Evolutionary conservation across 2,888 invertebrate genomes (phyloP).

Genomic region (Drosophila heteroneura): DNA sequence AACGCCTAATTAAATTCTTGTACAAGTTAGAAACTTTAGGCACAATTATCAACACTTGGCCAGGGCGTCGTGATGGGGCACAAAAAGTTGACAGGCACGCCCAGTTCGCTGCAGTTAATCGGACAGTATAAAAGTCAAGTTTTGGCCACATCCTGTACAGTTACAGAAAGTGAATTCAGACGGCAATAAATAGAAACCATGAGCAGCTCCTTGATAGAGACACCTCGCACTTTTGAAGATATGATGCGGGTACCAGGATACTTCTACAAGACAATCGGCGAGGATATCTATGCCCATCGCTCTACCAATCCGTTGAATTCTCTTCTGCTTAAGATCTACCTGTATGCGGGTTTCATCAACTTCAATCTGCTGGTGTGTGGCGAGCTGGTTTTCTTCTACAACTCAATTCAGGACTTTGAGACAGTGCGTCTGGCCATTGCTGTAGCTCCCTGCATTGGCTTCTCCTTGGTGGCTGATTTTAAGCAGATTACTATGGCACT

Average conservation of each 20-base stretch:
- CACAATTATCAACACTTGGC: slow-evolving; percentile 74
- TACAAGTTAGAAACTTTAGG: slow-evolving; percentile 56
- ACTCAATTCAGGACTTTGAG: slow-evolving; percentile 65
- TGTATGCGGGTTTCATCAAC: slow-evolving; percentile 71
- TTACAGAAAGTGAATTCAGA: slow-evolving; percentile 1
- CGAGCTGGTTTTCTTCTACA: slow-evolving; percentile 73
- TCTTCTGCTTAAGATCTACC: slow-evolving; percentile 54
- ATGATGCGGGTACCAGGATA: slow-evolving; percentile 66
- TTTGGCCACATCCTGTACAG: slow-evolving; percentile 15
- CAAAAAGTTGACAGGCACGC: slow-evolving; percentile 61
- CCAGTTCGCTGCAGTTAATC: slow-evolving; percentile 21
- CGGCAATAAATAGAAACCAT: slow-evolving; percentile 21
- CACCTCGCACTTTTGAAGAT: slow-evolving; percentile 54
- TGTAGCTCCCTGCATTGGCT: slow-evolving; percentile 81
- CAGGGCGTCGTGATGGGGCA: slow-evolving; percentile 62
- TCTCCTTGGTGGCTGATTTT: slow-evolving; percentile 74
- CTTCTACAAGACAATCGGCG: slow-evolving; percentile 75
- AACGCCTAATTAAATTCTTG: slow-evolving; percentile 56
- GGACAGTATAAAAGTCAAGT: slow-evolving; percentile 38
- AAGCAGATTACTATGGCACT: slow-evolving; percentile 74
- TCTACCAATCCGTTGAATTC: slow-evolving; percentile 43
- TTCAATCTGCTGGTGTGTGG: slow-evolving; percentile 73
- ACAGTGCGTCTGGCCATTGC: slow-evolving; percentile 77
- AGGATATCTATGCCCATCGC: slow-evolving; percentile 74
- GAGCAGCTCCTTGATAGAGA: slow-evolving; percentile 22